Evolutionary conservation across 2,888 invertebrate species (phyloP).

Genomic region (Strigamia transsilvanica): DNA sequence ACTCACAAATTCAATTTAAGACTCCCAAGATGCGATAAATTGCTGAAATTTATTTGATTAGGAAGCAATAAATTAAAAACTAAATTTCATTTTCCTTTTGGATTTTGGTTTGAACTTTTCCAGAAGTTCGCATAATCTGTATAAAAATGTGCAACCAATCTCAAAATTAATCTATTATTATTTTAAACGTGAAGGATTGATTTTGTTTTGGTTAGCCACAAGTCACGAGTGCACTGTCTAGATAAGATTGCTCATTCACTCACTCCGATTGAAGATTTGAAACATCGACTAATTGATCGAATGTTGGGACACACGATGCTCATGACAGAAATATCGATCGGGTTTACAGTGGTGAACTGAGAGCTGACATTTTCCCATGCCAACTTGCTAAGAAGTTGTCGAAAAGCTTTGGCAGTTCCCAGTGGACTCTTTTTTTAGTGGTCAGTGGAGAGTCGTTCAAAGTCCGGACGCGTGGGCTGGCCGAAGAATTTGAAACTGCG

Average conservation of each 20-base stretch:
- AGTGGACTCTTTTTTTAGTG: slow-evolving; percentile 42
- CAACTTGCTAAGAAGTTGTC: slow-evolving; percentile 41
- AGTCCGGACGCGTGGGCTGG: slow-evolving; percentile 30
- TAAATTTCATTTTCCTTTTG: no score
- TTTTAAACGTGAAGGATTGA: slow-evolving; percentile 9
- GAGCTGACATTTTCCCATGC: slow-evolving; percentile 16
- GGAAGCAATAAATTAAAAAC: no score
- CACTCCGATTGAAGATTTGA: slow-evolving; percentile 38
- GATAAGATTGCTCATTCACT: slow-evolving; percentile 41
- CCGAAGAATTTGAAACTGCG: slow-evolving; percentile 39
- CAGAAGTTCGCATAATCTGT: no score
- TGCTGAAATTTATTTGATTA: no score
- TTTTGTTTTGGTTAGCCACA: slow-evolving; percentile 28
- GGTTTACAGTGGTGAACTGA: not conserved
- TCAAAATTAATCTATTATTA: not conserved
- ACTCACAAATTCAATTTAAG: no score
- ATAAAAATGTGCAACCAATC: no score
- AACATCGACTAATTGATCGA: slow-evolving; percentile 43
- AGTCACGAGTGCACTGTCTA: slow-evolving; percentile 27
- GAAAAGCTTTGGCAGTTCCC: slow-evolving; percentile 43
- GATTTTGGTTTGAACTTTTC: no score
- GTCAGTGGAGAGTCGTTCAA: slow-evolving; percentile 39
- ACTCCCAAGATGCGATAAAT: no score
- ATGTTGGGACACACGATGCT: not conserved
- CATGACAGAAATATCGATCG: slow-evolving; percentile 2